phyloP scores from a whole-genome alignment of 92 coral and sea anemone genomes.

The Paragorgia papillata region DNA sequence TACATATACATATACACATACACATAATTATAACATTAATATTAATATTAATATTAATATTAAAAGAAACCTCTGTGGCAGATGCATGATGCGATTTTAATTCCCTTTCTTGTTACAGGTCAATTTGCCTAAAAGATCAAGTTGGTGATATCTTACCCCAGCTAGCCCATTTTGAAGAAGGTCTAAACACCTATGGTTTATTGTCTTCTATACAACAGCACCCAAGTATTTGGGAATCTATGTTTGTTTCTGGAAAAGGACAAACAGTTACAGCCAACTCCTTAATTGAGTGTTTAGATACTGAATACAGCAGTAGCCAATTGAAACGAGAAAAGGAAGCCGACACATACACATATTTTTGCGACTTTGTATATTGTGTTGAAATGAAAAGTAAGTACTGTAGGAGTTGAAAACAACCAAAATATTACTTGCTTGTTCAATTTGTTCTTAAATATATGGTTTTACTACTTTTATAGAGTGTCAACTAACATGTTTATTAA shows the following conservation, averaged over 20 bases:
- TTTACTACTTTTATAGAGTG: background rate
- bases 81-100: too few species aligned
- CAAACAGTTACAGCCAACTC: constrained; percentile 27
- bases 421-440: too few species aligned
- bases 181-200: constrained; percentile 57
- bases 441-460: too few species aligned
- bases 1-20: too few species aligned
- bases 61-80: too few species aligned
- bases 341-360: constrained; percentile 45
- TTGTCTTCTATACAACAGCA: constrained; percentile 45
- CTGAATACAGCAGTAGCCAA: constrained; percentile 27
- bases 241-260: constrained; percentile 51
- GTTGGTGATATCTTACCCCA: constrained; percentile 43
- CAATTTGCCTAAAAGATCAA: constrained; percentile 63
- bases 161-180: constrained; percentile 54
- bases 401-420: background rate
- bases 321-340: constrained; percentile 41
- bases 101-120: constrained; percentile 34
- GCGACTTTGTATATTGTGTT: constrained; percentile 29
- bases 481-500: background rate
- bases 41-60: background rate
- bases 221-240: constrained; percentile 49
- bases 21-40: too few species aligned
- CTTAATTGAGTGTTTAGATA: constrained; percentile 1
- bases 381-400: constrained; percentile 35